phyloP scores from a whole-genome alignment of 2,888 invertebrate genomes.

The Listrodromus nycthemerus region DNA sequence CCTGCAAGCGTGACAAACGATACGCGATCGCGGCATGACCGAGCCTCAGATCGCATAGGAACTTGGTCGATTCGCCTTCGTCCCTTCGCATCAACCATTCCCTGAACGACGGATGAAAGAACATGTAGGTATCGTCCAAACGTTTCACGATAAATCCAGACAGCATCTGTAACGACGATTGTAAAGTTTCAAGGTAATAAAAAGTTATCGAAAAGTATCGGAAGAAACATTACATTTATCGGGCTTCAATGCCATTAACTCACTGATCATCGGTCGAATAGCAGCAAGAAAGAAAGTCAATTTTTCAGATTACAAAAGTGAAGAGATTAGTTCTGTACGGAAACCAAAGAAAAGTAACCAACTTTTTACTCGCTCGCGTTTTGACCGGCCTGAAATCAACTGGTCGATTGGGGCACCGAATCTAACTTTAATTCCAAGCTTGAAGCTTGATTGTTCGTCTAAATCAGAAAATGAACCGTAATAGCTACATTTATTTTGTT shows the following conservation, averaged over 20 bases:
- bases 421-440: no score
- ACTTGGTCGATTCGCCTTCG: constrained; percentile 95
- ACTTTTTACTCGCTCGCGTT: background rate
- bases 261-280: background rate
- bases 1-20: constrained; percentile 93
- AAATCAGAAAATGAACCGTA: no score
- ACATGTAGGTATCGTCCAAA: constrained; percentile 97
- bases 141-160: constrained; percentile 95
- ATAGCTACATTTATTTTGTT: no score
- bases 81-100: constrained; percentile 97
- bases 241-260: background rate
- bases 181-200: background rate
- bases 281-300: background rate
- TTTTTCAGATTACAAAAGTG: background rate
- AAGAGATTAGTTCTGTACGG: background rate
- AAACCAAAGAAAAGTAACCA: background rate
- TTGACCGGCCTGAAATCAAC: no score
- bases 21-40: constrained; percentile 98
- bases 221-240: background rate
- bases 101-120: constrained; percentile 98
- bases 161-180: constrained; percentile 86
- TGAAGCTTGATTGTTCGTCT: no score
- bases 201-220: background rate
- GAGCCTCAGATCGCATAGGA: constrained; percentile 95
- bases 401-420: no score